Evolutionary conservation across 2,113 vertebrate species (phyloP).

Genomic region (Petrocephalus zakoni): DNA sequence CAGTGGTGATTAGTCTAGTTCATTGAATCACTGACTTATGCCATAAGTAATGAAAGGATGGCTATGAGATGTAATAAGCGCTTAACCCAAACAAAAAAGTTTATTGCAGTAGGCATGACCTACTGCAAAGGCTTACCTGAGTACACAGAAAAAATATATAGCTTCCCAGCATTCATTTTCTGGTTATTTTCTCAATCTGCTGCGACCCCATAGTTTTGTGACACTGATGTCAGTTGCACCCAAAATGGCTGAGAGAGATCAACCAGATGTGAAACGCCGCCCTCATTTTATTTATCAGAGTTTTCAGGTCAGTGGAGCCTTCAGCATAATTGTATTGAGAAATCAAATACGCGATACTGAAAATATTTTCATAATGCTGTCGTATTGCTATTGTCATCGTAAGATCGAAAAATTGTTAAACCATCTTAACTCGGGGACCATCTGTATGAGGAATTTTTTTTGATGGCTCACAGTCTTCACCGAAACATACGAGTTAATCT

Average conservation of each 20-base stretch:
- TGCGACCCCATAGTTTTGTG: no score
- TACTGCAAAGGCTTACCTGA: background rate
- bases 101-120: background rate
- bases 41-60: background rate
- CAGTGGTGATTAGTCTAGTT: background rate
- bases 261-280: no score
- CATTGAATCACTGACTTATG: background rate
- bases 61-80: background rate
- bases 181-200: background rate
- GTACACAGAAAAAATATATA: background rate
- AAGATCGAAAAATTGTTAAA: no score
- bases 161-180: background rate
- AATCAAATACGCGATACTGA: background rate
- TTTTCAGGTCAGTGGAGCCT: background rate
- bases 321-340: background rate
- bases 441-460: background rate
- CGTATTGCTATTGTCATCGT: no score
- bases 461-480: background rate
- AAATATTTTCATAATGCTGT: no score
- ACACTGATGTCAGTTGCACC: no score
- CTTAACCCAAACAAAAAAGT: background rate
- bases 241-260: no score
- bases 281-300: background rate
- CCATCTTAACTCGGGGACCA: no score
- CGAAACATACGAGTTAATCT: background rate